phyloP scores from a whole-genome alignment of 1,140 invertebrate species.

The Microplitis demolitor region DNA sequence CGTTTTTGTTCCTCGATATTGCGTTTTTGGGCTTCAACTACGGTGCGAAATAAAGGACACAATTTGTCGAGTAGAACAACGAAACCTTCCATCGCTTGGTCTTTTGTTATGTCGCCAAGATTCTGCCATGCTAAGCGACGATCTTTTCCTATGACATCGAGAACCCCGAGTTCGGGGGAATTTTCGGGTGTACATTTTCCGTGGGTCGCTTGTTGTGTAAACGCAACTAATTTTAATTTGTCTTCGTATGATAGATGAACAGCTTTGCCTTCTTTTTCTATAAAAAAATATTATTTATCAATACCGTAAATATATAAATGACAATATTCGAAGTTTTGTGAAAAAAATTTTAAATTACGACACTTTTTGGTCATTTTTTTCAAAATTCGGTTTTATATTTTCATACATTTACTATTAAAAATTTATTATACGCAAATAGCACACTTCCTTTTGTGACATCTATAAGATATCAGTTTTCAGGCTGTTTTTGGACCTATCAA shows the following conservation, averaged over 20 bases:
- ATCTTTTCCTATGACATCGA: slow-evolving; percentile 95
- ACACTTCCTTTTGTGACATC: too few relatives aligned
- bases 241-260: slow-evolving; percentile 93
- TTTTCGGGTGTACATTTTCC: slow-evolving; percentile 79
- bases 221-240: slow-evolving; percentile 87
- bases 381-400: too few relatives aligned
- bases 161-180: slow-evolving; percentile 83
- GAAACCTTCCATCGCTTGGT: slow-evolving; percentile 91
- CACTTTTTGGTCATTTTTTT: neutral
- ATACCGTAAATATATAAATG: neutral
- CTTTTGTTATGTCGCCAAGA: slow-evolving; percentile 82
- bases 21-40: slow-evolving; percentile 87
- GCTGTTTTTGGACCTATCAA: too few relatives aligned
- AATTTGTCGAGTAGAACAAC: slow-evolving; percentile 84
- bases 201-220: slow-evolving; percentile 87
- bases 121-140: slow-evolving; percentile 91
- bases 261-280: slow-evolving; percentile 96
- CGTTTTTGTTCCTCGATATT: slow-evolving; percentile 80
- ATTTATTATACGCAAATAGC: too few relatives aligned
- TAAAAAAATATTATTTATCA: slow-evolving; percentile 34
- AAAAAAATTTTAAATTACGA: neutral
- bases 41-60: slow-evolving; percentile 89
- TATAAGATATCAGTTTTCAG: too few relatives aligned
- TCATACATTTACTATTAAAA: too few relatives aligned
- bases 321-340: neutral